Evolutionary conservation across 1,140 invertebrate genomes (phyloP).

Genomic region (Drosophila yakuba): DNA sequence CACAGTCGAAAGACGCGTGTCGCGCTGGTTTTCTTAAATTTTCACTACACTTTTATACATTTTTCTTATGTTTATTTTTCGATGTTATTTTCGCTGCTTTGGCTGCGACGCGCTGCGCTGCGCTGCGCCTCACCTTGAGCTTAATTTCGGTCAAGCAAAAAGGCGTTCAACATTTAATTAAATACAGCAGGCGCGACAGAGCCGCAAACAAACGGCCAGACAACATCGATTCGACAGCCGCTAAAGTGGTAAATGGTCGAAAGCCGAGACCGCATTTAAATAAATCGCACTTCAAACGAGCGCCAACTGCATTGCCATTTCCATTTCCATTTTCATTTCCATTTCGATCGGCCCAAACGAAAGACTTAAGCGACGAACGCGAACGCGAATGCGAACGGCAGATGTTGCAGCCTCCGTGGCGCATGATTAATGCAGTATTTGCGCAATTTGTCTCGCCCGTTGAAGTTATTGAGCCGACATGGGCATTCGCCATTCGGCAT

Average conservation of each 20-base stretch:
- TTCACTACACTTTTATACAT: slow-evolving; percentile 36
- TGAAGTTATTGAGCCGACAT: slow-evolving; percentile 55
- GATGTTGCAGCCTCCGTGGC: slow-evolving; percentile 18
- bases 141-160: slow-evolving; percentile 77
- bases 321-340: slow-evolving; percentile 2
- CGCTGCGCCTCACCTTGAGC: slow-evolving; percentile 68
- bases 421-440: slow-evolving; percentile 71
- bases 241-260: slow-evolving; percentile 36
- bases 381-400: background rate
- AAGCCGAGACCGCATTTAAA: slow-evolving; percentile 55
- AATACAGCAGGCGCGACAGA: slow-evolving; percentile 61
- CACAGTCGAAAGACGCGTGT: slow-evolving; percentile 43
- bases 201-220: slow-evolving; percentile 23
- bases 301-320: slow-evolving; percentile 18
- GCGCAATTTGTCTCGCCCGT: slow-evolving; percentile 64
- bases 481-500: slow-evolving; percentile 7
- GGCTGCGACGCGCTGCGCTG: slow-evolving; percentile 10
- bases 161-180: slow-evolving; percentile 76
- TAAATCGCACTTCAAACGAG: slow-evolving; percentile 68
- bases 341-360: slow-evolving; percentile 47
- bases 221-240: slow-evolving; percentile 43
- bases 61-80: slow-evolving; percentile 30
- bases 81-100: background rate
- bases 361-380: slow-evolving; percentile 76
- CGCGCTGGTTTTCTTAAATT: slow-evolving; percentile 59